Percentiles rank a stretch among this genome's conserved stretches.
Evolutionary conservation across 2,888 invertebrate species (phyloP).

Genomic region (Zele albiditarsus): DNA sequence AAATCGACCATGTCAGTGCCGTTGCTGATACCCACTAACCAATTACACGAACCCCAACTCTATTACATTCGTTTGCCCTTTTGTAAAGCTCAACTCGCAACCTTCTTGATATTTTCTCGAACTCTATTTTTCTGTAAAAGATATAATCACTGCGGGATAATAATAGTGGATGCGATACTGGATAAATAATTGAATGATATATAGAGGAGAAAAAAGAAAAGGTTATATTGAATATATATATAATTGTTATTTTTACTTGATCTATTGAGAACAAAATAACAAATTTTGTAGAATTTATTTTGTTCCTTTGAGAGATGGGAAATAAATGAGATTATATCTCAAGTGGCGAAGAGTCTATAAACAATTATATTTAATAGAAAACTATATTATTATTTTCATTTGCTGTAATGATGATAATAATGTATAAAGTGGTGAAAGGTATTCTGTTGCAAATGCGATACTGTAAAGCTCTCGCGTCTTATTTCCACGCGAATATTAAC

Average conservation of each 20-base stretch:
- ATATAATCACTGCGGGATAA: not conserved
- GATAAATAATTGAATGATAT: too few relatives aligned
- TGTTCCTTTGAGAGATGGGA: too few relatives aligned
- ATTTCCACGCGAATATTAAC: constrained; percentile 30
- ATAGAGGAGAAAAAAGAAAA: too few relatives aligned
- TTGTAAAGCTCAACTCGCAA: constrained; percentile 1
- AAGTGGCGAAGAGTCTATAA: too few relatives aligned
- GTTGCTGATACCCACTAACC: constrained; percentile 10
- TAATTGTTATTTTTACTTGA: too few relatives aligned
- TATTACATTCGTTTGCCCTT: constrained; percentile 25
- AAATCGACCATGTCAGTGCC: constrained; percentile 26
- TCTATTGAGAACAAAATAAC: too few relatives aligned
- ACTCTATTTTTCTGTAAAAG: not conserved
- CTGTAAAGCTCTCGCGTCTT: constrained; percentile 18
- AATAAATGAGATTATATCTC: too few relatives aligned
- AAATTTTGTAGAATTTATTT: too few relatives aligned
- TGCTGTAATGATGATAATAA: not conserved
- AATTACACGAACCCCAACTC: constrained; percentile 20
- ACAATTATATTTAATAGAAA: too few relatives aligned
- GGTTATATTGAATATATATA: too few relatives aligned
- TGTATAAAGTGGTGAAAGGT: constrained; percentile 9
- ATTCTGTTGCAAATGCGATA: constrained; percentile 14
- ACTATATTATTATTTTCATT: not conserved
- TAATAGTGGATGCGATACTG: not conserved
- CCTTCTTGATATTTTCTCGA: constrained; percentile 17